Percentiles rank a stretch among this genome's conserved stretches.
phyloP scores from a whole-genome alignment of 2,113 vertebrate genomes.

The Myrmophylax atrothorax region DNA sequence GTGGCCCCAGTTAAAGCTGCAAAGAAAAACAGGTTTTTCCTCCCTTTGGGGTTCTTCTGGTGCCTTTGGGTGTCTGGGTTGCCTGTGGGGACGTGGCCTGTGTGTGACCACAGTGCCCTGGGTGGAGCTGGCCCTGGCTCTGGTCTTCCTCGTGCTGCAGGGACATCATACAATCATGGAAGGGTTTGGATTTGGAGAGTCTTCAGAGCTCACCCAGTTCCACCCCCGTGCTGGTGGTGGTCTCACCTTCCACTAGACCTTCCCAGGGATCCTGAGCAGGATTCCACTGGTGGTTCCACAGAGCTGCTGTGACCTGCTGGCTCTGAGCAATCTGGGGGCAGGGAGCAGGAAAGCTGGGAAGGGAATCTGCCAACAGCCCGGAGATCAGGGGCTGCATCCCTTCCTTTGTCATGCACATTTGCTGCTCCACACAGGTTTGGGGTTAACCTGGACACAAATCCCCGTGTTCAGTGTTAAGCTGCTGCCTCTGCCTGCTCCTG shows the following conservation, averaged over 20 bases:
- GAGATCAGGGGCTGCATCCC: neutral
- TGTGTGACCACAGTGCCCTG: rapidly evolving
- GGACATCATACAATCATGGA: neutral
- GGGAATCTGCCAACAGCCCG: neutral
- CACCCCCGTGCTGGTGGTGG: neutral
- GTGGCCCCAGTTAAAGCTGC: neutral
- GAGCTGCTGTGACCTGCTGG: neutral
- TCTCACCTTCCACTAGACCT: neutral
- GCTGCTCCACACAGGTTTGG: neutral
- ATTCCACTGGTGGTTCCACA: no score
- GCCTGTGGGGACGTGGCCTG: neutral
- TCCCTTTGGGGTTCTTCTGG: neutral
- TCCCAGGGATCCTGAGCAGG: neutral
- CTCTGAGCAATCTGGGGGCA: neutral
- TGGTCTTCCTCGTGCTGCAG: rapidly evolving
- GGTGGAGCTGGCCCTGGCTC: neutral
- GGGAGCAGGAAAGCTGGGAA: neutral
- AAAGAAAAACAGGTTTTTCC: neutral
- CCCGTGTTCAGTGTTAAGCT: no score
- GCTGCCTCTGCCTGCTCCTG: no score
- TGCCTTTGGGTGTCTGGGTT: neutral
- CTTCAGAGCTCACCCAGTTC: neutral
- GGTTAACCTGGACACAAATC: neutral
- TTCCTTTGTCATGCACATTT: no score
- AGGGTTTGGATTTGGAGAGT: neutral